Conservation (phyloP, 2,113 vertebrate genomes). For the Manacus vitellinus region DNA sequence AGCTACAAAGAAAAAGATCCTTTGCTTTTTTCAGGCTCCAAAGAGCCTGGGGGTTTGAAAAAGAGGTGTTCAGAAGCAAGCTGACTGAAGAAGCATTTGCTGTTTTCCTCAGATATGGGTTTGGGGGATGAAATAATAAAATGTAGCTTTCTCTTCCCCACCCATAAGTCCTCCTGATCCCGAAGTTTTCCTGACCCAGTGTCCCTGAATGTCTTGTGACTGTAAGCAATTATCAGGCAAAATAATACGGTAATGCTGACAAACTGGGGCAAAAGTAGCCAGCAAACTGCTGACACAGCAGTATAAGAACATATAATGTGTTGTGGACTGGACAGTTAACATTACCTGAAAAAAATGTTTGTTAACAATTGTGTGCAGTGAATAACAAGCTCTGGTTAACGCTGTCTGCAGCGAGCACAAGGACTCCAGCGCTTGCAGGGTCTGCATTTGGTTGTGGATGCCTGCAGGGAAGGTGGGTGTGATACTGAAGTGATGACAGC, state of each 20-base stretch:
- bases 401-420: background rate
- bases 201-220: fast-evolving
- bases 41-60: background rate
- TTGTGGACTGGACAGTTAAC: background rate
- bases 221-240: background rate
- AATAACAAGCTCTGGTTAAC: background rate
- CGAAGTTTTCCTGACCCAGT: background rate
- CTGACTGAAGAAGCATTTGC: background rate
- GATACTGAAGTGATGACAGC: background rate
- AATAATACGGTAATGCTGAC: background rate
- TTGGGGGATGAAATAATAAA: background rate
- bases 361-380: background rate
- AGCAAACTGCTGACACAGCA: background rate
- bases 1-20: fast-evolving
- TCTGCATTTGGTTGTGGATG: background rate
- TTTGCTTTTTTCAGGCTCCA: background rate
- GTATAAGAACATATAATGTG: fast-evolving
- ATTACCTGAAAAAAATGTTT: background rate
- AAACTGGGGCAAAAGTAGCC: background rate
- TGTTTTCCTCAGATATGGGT: background rate
- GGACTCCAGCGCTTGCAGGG: background rate
- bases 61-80: background rate
- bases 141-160: background rate
- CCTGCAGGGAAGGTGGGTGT: too few species aligned
- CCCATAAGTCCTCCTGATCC: background rate